Conservation (phyloP, 2,888 invertebrate species). For the Liposcelis brunnea region DNA sequence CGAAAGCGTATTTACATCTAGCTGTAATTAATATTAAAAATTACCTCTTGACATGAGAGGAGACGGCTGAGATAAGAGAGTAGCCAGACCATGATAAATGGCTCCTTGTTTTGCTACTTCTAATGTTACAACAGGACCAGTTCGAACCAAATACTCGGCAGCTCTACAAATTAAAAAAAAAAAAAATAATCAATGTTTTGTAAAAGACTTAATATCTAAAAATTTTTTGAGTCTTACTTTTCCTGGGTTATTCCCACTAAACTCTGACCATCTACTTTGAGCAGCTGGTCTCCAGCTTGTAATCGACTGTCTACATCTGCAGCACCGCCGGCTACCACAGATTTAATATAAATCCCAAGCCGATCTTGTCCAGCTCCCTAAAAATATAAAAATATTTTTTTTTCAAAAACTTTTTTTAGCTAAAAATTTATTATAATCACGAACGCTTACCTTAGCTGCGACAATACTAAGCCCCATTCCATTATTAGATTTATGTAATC, state of each 20-base stretch:
- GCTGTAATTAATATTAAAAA: conserved; percentile 16
- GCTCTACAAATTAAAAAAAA: conserved; percentile 40
- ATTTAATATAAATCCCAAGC: conserved; percentile 95
- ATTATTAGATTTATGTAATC: conserved; percentile 82
- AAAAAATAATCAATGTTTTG: conserved; percentile 9
- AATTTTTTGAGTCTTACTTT: conserved; percentile 29
- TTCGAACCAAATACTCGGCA: conserved; percentile 86
- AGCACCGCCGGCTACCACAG: conserved; percentile 87
- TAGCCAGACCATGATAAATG: conserved; percentile 88
- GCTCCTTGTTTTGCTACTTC: conserved; percentile 98
- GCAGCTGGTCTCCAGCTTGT: conserved; percentile 90
- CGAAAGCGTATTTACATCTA: too few species aligned
- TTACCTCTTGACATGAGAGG: conserved; percentile 61
- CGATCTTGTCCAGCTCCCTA: conserved; percentile 64
- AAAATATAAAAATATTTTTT: too few species aligned
- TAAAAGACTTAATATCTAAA: conserved; percentile 1
- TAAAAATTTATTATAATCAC: conserved; percentile 34
- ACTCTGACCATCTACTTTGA: conserved; percentile 93
- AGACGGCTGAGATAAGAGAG: conserved; percentile 78
- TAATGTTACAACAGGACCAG: conserved; percentile 81
- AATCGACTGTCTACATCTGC: conserved; percentile 86
- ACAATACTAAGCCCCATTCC: conserved; percentile 99
- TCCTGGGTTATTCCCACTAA: conserved; percentile 72
- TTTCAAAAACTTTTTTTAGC: conserved; percentile 2
- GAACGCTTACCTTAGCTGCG: too few species aligned